Conservation (phyloP, 2,797 vertebrate genomes). For the Anguilla pacifica region DNA sequence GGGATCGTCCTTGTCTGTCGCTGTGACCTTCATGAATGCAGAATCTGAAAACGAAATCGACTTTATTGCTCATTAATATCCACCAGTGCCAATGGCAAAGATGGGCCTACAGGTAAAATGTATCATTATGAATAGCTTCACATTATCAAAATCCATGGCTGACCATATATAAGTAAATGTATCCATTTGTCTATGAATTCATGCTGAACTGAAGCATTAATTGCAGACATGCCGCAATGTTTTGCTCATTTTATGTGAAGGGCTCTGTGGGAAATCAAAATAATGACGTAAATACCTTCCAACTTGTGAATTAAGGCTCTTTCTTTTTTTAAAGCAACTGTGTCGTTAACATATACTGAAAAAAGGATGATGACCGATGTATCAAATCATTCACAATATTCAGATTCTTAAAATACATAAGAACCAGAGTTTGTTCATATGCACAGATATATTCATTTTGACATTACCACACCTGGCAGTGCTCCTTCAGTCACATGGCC, state of each 20-base stretch:
- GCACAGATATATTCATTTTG: background rate
- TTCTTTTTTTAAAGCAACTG: too few species aligned
- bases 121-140: too few species aligned
- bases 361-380: background rate
- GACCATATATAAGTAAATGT: background rate
- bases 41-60: constrained; percentile 62
- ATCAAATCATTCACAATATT: background rate
- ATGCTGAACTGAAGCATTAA: background rate
- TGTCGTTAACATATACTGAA: too few species aligned
- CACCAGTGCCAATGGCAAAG: background rate
- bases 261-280: too few species aligned
- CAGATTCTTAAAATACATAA: background rate
- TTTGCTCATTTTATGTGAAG: too few species aligned
- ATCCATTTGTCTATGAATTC: background rate
- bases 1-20: constrained; percentile 75
- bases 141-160: background rate
- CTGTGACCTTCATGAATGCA: constrained; percentile 72
- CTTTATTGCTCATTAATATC: too few species aligned
- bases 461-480: constrained; percentile 67
- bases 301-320: too few species aligned
- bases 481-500: constrained; percentile 75
- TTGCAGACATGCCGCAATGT: too few species aligned
- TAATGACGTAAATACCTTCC: too few species aligned
- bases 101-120: too few species aligned
- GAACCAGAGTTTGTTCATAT: background rate